Conservation (phyloP, 1,140 invertebrate genomes). For the Onthophagus taurus region DNA sequence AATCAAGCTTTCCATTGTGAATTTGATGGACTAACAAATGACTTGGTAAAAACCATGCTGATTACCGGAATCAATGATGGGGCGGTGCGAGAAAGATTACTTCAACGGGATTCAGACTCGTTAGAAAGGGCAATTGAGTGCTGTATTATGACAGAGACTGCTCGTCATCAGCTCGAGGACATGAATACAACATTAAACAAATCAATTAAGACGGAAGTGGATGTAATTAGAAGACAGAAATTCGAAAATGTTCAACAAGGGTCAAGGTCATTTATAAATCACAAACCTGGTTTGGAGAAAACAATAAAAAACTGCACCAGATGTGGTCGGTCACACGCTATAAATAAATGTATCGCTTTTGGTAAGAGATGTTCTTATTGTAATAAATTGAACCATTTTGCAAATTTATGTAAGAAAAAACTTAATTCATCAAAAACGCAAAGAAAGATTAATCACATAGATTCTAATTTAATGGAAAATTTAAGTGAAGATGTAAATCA, state of each 20-base stretch:
- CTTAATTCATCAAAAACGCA: neutral
- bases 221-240: neutral
- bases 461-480: neutral
- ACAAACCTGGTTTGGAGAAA: neutral
- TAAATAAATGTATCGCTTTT: slow-evolving; percentile 9
- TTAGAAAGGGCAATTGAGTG: slow-evolving; percentile 5
- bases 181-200: neutral
- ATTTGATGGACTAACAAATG: slow-evolving; percentile 5
- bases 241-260: slow-evolving; percentile 3
- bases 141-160: neutral
- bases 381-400: slow-evolving; percentile 10
- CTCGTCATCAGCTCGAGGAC: neutral
- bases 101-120: neutral
- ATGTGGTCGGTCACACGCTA: slow-evolving; percentile 1
- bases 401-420: slow-evolving; percentile 10
- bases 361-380: slow-evolving; percentile 8
- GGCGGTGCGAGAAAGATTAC: slow-evolving; percentile 1
- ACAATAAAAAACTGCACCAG: slow-evolving; percentile 9
- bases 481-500: slow-evolving; percentile 1
- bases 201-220: neutral
- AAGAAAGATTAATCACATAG: neutral
- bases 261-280: slow-evolving; percentile 1
- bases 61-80: neutral
- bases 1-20: slow-evolving; percentile 10
- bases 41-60: slow-evolving; percentile 8